Percentiles rank a stretch among this genome's conserved stretches.
Conservation (phyloP, 2,797 vertebrate genomes). For the Cheirogaleus major region DNA sequence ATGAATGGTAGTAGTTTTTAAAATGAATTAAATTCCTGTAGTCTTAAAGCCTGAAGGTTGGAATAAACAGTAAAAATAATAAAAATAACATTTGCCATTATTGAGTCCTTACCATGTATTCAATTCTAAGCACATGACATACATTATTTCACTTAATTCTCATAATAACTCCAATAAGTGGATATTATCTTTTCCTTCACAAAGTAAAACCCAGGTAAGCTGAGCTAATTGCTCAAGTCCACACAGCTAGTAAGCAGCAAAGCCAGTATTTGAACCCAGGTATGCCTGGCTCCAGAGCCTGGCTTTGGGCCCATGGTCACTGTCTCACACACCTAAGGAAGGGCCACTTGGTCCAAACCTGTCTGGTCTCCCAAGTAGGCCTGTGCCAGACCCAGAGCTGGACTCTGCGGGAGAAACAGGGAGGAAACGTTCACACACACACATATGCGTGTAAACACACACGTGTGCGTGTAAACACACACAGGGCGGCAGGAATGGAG, state of each 20-base stretch:
- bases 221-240: background rate
- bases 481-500: background rate
- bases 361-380: background rate
- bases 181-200: background rate
- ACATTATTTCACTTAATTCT: background rate
- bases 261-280: background rate
- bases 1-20: background rate
- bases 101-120: background rate
- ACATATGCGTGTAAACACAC: too few relatives aligned
- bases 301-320: background rate
- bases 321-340: background rate
- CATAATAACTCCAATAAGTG: background rate
- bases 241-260: background rate
- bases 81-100: slow-evolving; percentile 10
- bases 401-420: background rate
- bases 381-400: background rate
- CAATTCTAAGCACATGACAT: background rate
- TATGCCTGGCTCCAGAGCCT: background rate
- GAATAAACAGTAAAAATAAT: slow-evolving; percentile 21
- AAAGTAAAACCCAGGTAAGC: background rate
- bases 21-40: slow-evolving; percentile 15
- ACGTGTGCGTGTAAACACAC: too few relatives aligned
- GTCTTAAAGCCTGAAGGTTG: background rate
- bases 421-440: background rate
- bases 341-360: background rate